Evolutionary conservation across 2,797 vertebrate genomes (phyloP).

Genomic region (Menidia menidia): DNA sequence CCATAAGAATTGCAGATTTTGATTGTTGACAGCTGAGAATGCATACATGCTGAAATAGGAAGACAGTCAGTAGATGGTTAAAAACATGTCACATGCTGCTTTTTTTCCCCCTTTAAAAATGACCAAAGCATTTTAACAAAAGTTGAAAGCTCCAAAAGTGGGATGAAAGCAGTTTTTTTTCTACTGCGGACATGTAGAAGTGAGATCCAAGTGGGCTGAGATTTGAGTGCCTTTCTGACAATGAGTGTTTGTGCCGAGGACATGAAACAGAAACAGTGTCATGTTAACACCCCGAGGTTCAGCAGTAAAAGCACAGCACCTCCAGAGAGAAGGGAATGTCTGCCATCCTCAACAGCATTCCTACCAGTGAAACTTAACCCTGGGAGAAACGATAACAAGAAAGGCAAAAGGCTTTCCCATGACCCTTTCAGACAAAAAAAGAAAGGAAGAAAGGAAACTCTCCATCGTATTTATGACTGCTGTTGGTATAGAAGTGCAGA

Average conservation of each 20-base stretch:
- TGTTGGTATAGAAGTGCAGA: slow-evolving; percentile 49
- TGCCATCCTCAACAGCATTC: slow-evolving; percentile 74
- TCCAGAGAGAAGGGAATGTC: slow-evolving; percentile 72
- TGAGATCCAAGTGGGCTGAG: slow-evolving; percentile 1
- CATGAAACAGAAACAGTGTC: slow-evolving; percentile 40
- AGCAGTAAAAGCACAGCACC: slow-evolving; percentile 51
- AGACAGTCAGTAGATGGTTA: slow-evolving; percentile 24
- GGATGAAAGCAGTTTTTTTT: slow-evolving; percentile 14
- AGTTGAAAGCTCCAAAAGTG: slow-evolving; percentile 7
- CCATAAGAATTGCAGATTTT: slow-evolving; percentile 95
- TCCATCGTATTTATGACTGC: slow-evolving; percentile 39
- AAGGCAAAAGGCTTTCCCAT: slow-evolving; percentile 80
- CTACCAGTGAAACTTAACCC: slow-evolving; percentile 80
- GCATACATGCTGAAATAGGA: slow-evolving; percentile 87
- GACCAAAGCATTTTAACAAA: not conserved
- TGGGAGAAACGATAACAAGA: slow-evolving; percentile 71
- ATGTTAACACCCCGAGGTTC: slow-evolving; percentile 23
- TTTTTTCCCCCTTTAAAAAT: not conserved
- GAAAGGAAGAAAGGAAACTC: slow-evolving; percentile 45
- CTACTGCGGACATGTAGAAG: slow-evolving; percentile 11
- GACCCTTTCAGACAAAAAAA: slow-evolving; percentile 68
- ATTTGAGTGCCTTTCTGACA: slow-evolving; percentile 31
- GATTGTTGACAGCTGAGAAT: slow-evolving; percentile 95
- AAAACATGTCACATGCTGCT: not conserved
- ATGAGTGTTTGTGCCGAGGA: slow-evolving; percentile 20